Conservation (phyloP, 2,113 vertebrate genomes). For the Ictidomys tridecemlineatus region DNA sequence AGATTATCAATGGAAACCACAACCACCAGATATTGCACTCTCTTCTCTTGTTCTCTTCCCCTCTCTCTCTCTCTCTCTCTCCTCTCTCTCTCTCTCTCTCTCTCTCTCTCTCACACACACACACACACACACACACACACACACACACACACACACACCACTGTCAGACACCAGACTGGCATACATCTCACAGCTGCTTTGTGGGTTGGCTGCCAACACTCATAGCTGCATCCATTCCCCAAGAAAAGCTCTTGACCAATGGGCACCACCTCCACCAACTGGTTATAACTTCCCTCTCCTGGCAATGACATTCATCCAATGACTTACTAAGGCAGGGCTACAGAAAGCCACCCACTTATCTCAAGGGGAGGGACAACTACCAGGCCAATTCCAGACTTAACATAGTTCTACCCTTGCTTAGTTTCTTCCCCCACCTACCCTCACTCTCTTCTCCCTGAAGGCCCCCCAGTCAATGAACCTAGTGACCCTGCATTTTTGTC, state of each 20-base stretch:
- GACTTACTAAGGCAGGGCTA: too few relatives aligned
- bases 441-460: neutral
- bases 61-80: too few relatives aligned
- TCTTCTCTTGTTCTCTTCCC: too few relatives aligned
- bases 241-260: neutral
- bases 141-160: neutral
- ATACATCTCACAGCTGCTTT: too few relatives aligned
- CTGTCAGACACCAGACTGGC: neutral
- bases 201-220: neutral
- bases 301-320: neutral
- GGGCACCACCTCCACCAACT: neutral
- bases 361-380: neutral
- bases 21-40: neutral
- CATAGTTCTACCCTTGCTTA: neutral
- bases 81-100: too few relatives aligned
- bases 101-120: fast-evolving
- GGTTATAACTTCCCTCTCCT: neutral
- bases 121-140: neutral
- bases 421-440: neutral
- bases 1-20: neutral
- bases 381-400: neutral
- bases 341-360: neutral
- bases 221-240: neutral
- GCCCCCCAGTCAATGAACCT: neutral
- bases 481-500: neutral